Percentiles rank a stretch among this genome's conserved stretches.
Conservation (phyloP, 2,888 invertebrate genomes). For the Drosophila kambysellisi region DNA sequence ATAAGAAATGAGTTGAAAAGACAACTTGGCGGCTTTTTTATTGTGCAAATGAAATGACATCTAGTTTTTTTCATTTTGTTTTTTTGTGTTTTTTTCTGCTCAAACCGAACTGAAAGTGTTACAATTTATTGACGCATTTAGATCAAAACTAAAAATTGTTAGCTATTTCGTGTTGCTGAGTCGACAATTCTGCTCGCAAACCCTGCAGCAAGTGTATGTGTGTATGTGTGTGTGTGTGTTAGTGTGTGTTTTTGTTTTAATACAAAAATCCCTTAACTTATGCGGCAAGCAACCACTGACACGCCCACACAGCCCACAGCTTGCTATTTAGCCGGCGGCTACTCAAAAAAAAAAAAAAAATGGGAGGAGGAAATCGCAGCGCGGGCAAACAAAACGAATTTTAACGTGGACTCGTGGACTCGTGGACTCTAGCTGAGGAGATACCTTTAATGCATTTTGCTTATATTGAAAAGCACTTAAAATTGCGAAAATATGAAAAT, state of each 20-base stretch:
- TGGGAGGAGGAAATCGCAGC: constrained; percentile 30
- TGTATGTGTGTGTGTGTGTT: constrained; percentile 32
- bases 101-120: constrained; percentile 67
- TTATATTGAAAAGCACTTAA: constrained; percentile 80
- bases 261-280: constrained; percentile 67
- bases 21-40: constrained; percentile 46
- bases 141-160: constrained; percentile 78
- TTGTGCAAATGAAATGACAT: constrained; percentile 61
- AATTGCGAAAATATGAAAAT: constrained; percentile 72
- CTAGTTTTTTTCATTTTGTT: constrained; percentile 49
- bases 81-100: constrained; percentile 65
- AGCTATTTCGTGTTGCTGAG: constrained; percentile 65
- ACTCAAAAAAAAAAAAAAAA: constrained; percentile 6
- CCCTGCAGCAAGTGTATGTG: constrained; percentile 30
- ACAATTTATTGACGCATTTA: constrained; percentile 80
- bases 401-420: constrained; percentile 15
- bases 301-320: constrained; percentile 26
- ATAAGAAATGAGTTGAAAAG: constrained; percentile 26
- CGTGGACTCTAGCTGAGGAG: constrained; percentile 18
- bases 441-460: constrained; percentile 77
- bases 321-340: constrained; percentile 44
- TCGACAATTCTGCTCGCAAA: constrained; percentile 45
- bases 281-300: constrained; percentile 30
- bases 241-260: constrained; percentile 62
- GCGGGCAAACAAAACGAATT: constrained; percentile 23